Percentiles rank a stretch among this genome's conserved stretches.
Evolutionary conservation across 53 echinoderm and acorn worm species (phyloP).

Genomic region (Actinopyga echinites): DNA sequence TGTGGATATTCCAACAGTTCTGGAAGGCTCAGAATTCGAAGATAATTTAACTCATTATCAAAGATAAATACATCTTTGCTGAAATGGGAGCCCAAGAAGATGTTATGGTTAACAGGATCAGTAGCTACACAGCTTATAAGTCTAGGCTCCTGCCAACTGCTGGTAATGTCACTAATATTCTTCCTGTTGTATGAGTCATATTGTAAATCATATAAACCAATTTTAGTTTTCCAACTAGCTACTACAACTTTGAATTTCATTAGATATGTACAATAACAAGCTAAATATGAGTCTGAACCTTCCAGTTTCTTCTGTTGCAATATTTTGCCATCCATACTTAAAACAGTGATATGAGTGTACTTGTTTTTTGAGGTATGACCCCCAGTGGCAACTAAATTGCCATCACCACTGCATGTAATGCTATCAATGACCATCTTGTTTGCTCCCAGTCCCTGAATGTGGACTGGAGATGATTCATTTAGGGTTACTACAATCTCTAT

Average conservation of each 20-base stretch:
- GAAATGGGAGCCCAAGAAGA: neutral
- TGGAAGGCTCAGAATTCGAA: neutral
- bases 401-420: neutral
- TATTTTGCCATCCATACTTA: neutral
- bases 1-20: neutral
- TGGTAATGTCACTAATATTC: neutral
- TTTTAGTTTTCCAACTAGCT: neutral
- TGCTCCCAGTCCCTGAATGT: neutral
- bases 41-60: constrained; percentile 6
- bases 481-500: neutral
- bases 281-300: too few species aligned
- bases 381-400: neutral
- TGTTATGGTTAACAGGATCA: neutral
- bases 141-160: neutral
- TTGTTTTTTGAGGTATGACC: too few species aligned
- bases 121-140: neutral
- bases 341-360: constrained; percentile 5
- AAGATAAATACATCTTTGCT: neutral
- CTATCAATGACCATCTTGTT: neutral
- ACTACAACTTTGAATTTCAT: too few species aligned
- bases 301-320: neutral
- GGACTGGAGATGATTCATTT: neutral
- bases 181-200: neutral
- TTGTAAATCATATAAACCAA: neutral
- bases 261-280: too few species aligned